phyloP scores from a whole-genome alignment of 2,113 vertebrate species.

The Syngnathus floridae region DNA sequence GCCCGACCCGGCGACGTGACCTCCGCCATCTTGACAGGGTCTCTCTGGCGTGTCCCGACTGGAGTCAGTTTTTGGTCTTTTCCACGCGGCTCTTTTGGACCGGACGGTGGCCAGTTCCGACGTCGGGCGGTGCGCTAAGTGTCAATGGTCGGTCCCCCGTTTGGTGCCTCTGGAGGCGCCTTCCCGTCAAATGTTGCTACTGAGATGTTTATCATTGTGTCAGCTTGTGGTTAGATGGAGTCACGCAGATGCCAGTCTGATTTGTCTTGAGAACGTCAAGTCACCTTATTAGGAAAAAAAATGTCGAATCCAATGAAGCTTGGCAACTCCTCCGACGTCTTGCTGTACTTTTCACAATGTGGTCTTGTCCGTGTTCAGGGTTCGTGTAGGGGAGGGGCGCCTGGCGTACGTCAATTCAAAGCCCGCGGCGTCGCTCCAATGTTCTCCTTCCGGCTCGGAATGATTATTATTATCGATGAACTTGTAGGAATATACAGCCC shows the following conservation, averaged over 20 bases:
- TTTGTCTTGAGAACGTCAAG: background rate
- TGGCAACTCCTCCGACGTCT: too few species aligned
- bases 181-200: constrained; percentile 39
- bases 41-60: constrained; percentile 10
- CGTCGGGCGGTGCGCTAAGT: constrained; percentile 68
- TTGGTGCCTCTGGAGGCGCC: constrained; percentile 40
- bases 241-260: background rate
- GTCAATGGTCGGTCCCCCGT: constrained; percentile 37
- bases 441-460: too few species aligned
- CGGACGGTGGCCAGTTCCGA: background rate
- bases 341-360: too few species aligned
- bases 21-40: constrained; percentile 39
- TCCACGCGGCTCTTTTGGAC: background rate
- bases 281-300: background rate
- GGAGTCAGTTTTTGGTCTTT: constrained; percentile 11
- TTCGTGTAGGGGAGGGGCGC: too few species aligned
- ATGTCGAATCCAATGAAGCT: too few species aligned
- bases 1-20: background rate
- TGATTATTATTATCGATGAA: too few species aligned
- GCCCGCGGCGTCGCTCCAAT: too few species aligned
- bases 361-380: too few species aligned
- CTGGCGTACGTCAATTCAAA: too few species aligned
- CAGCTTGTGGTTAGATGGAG: background rate
- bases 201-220: constrained; percentile 60
- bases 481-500: too few species aligned